phyloP scores from a whole-genome alignment of 2,797 vertebrate genomes.

The Perodicticus potto region DNA sequence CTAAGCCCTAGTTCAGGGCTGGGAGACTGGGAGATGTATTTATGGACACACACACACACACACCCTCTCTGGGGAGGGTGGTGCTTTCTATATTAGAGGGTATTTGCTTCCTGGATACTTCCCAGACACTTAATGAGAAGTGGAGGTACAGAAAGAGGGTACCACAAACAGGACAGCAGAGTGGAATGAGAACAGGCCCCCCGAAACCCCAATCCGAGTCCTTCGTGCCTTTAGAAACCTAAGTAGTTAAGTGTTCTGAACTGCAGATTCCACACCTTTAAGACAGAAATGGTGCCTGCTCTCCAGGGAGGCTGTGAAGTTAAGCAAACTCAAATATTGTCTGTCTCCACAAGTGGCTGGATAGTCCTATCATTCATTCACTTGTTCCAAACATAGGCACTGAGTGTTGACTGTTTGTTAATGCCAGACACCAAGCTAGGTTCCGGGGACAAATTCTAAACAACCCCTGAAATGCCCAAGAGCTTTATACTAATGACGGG shows the following conservation, averaged over 20 bases:
- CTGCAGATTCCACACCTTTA: slow-evolving; percentile 42
- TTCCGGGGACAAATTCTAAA: neutral
- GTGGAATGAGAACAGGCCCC: neutral
- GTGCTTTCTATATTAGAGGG: too few species aligned
- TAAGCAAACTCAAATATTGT: too few species aligned
- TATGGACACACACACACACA: neutral
- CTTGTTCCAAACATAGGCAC: neutral
- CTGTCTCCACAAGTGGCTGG: too few species aligned
- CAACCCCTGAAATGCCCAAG: neutral
- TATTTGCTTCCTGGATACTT: neutral
- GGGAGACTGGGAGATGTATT: neutral
- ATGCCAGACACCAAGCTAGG: neutral
- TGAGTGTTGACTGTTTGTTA: neutral
- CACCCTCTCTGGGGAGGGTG: rapidly evolving
- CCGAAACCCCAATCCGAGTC: slow-evolving; percentile 3
- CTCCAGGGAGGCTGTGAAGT: neutral
- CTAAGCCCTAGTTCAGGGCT: neutral
- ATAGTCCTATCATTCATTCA: slow-evolving; percentile 18
- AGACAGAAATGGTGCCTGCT: slow-evolving; percentile 69
- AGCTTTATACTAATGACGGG: neutral
- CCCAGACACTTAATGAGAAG: neutral
- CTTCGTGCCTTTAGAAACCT: slow-evolving; percentile 39
- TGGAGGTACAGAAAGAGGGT: neutral
- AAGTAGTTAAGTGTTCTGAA: slow-evolving; percentile 31
- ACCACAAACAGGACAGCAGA: rapidly evolving